Conservation (phyloP, 2,888 invertebrate genomes). For the Tetropium fuscum region DNA sequence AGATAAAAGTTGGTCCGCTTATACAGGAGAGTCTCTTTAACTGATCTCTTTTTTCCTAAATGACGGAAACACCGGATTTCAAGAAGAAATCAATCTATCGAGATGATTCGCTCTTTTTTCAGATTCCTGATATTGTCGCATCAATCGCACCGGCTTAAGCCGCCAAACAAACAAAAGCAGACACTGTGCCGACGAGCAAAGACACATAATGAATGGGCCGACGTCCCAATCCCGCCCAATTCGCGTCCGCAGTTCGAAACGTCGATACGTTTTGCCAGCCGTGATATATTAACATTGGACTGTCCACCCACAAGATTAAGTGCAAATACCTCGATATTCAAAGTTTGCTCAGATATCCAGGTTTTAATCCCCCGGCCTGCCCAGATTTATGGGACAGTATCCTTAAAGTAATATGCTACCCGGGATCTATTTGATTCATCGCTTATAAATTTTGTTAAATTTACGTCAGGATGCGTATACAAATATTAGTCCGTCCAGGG, state of each 20-base stretch:
- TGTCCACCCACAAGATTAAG: slow-evolving; percentile 61
- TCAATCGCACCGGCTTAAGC: neutral
- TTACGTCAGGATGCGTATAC: slow-evolving; percentile 4
- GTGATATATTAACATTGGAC: slow-evolving; percentile 62
- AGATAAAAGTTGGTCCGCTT: no score
- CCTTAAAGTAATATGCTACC: slow-evolving; percentile 14
- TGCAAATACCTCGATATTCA: slow-evolving; percentile 52
- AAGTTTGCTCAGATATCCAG: slow-evolving; percentile 44
- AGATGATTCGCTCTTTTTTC: no score
- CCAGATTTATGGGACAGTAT: slow-evolving; percentile 31
- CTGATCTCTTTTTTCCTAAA: no score
- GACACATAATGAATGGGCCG: slow-evolving; percentile 51
- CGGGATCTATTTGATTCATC: slow-evolving; percentile 12
- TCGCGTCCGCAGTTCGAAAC: slow-evolving; percentile 49
- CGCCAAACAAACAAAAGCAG: slow-evolving; percentile 39
- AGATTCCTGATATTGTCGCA: neutral
- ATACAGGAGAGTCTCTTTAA: no score
- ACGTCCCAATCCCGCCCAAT: slow-evolving; percentile 50
- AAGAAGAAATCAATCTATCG: no score
- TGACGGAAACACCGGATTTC: no score
- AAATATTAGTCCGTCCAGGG: neutral
- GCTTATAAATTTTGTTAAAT: slow-evolving; percentile 6
- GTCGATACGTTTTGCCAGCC: slow-evolving; percentile 57
- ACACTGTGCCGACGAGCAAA: slow-evolving; percentile 42
- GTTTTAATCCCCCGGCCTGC: slow-evolving; percentile 34